A percentile compares a stretch with the other conserved stretches of the same genome.
These are phyloP conservation scores for Melanotaenia pygmaea DNA, from an alignment of 2,797 vertebrate species.

Conservation along the genomic window DNA sequence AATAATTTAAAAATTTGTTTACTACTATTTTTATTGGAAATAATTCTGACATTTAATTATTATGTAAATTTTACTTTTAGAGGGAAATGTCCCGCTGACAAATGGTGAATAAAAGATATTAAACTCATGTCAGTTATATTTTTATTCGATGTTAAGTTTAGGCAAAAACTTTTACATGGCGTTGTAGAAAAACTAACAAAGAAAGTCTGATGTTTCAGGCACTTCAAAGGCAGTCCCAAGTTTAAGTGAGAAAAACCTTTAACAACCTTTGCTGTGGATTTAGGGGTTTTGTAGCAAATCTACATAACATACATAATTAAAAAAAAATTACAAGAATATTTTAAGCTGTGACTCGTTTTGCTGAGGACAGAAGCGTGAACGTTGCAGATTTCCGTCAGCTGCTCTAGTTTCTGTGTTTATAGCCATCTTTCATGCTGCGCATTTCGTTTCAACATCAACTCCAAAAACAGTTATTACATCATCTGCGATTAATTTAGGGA, in stretches of 20 bases:
- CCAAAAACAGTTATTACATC: constrained; percentile 60
- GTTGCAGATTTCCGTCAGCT: constrained; percentile 18
- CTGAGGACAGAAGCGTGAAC: background rate
- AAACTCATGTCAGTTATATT: background rate
- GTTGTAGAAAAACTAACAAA: no score
- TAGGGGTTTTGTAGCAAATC: background rate
- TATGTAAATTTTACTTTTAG: background rate
- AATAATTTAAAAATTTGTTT: background rate
- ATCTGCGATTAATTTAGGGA: constrained; percentile 76
- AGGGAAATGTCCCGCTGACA: background rate
- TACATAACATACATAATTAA: background rate
- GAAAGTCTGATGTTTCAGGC: no score
- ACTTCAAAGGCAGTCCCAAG: background rate
- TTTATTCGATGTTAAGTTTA: background rate
- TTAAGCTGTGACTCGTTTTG: background rate
- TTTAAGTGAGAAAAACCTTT: background rate
- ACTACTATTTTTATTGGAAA: background rate
- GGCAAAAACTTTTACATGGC: background rate
- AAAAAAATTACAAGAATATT: background rate
- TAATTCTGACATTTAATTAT: background rate
- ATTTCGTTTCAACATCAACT: constrained; percentile 41
- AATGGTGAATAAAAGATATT: background rate
- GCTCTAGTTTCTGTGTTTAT: constrained; percentile 3
- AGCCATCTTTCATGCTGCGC: constrained; percentile 15
- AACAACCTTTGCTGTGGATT: no score